Base-by-base conservation (phyloP, 2,888 invertebrate genomes). In the Laothoe populi region DNA sequence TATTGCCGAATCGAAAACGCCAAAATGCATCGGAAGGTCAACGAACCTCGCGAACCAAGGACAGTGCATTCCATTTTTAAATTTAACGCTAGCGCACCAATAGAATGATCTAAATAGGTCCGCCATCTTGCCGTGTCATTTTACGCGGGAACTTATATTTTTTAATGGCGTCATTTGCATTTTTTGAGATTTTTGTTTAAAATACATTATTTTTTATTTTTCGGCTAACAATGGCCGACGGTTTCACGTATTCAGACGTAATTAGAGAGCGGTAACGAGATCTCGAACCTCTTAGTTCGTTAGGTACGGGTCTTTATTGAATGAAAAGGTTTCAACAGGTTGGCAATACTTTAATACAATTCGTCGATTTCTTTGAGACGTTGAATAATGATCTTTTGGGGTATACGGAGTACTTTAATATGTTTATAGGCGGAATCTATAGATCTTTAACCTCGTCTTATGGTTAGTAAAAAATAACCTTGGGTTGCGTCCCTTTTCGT, bases 31-130 rank as follows among this genome's bases (percentile, higher is more conserved):
- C 87, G 90, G 87, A 88, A 92, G 92, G 91, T 92, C 88, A 83
- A 90, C 86, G 92, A 90, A 88, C 92, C 82, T 77, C 65, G 79
- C 78, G 76, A 83, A 79, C 91, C 92, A 92, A 92, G 92, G 92
- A 92, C 92, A 92, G 88, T 87, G 92, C 92, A 92, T 91, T 92
- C 90, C 89, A 89, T 92, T 92, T 92, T 92, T 90, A 88, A 90
- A 86, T 87, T 87, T 83, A 85, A 90, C 84, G 86, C 88, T 92
- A 91, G 92, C 91, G 84, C 86, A 82, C 91, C 91, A 90, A 91
- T 91, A 91, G 91, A 90, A 87, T 85, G 84, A 86, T 90, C 92
- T 92, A 92, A 92, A 90, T 90, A 90, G 88, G 83, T 73, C 87
- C 83, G 92, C 92, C 92, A 92, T 92, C 87, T 91, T 92, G 88